Conservation (phyloP, 2,888 invertebrate genomes). For the Norana najaformis region DNA sequence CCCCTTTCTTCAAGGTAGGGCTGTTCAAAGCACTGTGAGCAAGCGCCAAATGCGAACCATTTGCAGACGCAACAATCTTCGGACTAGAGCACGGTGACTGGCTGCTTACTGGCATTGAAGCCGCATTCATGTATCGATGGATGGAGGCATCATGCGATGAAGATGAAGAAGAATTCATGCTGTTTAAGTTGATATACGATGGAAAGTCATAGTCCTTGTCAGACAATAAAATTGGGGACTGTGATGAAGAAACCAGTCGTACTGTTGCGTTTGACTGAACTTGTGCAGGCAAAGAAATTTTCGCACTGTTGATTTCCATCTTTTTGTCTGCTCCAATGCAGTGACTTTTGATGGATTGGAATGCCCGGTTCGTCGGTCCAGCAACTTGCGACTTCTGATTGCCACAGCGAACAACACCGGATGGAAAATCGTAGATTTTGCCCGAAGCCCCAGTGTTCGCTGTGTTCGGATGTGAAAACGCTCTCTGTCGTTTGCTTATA, state of each 20-base stretch:
- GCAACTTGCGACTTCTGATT: neutral
- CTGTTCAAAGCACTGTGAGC: neutral
- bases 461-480: neutral
- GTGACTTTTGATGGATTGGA: neutral
- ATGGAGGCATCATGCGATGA: neutral
- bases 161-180: neutral
- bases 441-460: neutral
- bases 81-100: neutral
- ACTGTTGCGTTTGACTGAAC: neutral
- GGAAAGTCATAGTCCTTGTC: neutral
- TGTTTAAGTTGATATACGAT: slow-evolving; percentile 8
- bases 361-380: neutral
- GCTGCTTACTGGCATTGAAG: neutral
- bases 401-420: neutral
- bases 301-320: neutral
- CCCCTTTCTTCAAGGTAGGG: neutral
- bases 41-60: neutral
- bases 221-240: neutral
- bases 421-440: neutral
- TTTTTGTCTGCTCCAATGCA: neutral
- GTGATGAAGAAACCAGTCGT: neutral
- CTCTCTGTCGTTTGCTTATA: neutral
- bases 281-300: neutral
- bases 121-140: neutral
- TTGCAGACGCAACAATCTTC: neutral